A percentile compares a stretch with the other conserved stretches of the same genome.
Conservation (phyloP, 2,888 invertebrate species). For the Oscheius sp. region DNA sequence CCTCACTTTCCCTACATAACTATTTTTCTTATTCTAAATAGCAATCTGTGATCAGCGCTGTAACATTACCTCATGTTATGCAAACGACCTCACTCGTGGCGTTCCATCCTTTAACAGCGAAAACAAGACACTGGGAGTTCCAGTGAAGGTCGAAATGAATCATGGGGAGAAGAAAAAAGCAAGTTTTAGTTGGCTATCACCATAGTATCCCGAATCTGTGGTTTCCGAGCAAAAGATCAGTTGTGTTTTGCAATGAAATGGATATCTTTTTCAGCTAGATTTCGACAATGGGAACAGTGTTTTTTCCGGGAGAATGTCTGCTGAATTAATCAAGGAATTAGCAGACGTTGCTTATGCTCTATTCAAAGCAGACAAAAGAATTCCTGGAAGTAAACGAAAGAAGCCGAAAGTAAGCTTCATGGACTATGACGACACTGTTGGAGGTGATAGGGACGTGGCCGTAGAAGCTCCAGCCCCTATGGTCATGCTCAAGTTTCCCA, state of each 20-base stretch:
- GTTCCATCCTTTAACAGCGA: neutral
- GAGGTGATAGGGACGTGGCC: neutral
- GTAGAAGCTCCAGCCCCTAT: constrained; percentile 8
- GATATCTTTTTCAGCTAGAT: constrained; percentile 15
- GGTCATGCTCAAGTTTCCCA: constrained; percentile 11
- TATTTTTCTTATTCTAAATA: constrained; percentile 6
- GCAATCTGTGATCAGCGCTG: neutral
- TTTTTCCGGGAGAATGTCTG: constrained; percentile 20
- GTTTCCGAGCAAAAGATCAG: no score
- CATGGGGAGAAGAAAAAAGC: neutral
- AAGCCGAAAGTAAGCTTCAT: constrained; percentile 11
- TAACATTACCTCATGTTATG: constrained; percentile 11
- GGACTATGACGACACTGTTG: constrained; percentile 16
- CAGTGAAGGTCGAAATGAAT: neutral
- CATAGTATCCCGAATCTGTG: no score
- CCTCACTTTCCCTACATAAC: neutral
- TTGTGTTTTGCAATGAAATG: no score
- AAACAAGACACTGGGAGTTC: neutral
- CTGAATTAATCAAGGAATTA: constrained; percentile 22
- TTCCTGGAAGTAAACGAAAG: neutral
- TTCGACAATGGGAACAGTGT: constrained; percentile 14
- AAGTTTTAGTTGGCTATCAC: neutral
- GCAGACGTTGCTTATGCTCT: constrained; percentile 16
- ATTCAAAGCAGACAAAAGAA: neutral
- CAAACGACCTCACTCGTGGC: constrained; percentile 21